Evolutionary conservation across 1,140 invertebrate genomes (phyloP).

Genomic region (Eueides isabella): DNA sequence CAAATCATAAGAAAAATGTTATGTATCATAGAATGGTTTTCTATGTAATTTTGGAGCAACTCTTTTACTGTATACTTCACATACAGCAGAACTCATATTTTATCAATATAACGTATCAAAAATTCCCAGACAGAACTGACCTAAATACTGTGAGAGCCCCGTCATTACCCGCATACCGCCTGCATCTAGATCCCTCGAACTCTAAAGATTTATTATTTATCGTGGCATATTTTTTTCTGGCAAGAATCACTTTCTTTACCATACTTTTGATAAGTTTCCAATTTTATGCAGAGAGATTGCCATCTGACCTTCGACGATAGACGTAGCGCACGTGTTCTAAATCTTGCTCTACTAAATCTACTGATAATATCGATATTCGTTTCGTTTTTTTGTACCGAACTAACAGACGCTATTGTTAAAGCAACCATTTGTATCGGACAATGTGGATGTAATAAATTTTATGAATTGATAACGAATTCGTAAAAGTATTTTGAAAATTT

Average conservation of each 20-base stretch:
- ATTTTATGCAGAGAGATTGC: constrained; percentile 30
- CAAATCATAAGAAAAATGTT: not conserved
- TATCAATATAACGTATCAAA: constrained; percentile 11
- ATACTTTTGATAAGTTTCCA: constrained; percentile 37
- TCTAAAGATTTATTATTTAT: constrained; percentile 22
- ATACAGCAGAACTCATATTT: not conserved
- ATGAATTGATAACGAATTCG: not conserved
- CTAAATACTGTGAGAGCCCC: constrained; percentile 7
- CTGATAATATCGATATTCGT: constrained; percentile 4
- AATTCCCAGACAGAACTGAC: constrained; percentile 8
- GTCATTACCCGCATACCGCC: constrained; percentile 13
- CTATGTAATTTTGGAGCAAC: not conserved
- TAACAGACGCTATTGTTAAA: not conserved
- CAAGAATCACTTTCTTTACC: constrained; percentile 30
- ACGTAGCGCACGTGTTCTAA: constrained; percentile 16
- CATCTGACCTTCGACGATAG: constrained; percentile 30
- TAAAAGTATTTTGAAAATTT: not conserved
- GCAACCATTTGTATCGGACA: not conserved
- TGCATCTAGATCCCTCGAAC: constrained; percentile 19
- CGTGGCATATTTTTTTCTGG: constrained; percentile 32
- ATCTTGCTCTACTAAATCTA: not conserved
- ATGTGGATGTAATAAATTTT: not conserved
- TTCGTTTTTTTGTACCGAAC: not conserved
- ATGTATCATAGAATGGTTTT: not conserved
- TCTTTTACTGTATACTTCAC: not conserved